A percentile compares a stretch with the other conserved stretches of the same genome.
These are phyloP conservation scores for Microcaecilia unicolor DNA, from an alignment of 2,797 vertebrate genomes.

Conservation along the genomic window DNA sequence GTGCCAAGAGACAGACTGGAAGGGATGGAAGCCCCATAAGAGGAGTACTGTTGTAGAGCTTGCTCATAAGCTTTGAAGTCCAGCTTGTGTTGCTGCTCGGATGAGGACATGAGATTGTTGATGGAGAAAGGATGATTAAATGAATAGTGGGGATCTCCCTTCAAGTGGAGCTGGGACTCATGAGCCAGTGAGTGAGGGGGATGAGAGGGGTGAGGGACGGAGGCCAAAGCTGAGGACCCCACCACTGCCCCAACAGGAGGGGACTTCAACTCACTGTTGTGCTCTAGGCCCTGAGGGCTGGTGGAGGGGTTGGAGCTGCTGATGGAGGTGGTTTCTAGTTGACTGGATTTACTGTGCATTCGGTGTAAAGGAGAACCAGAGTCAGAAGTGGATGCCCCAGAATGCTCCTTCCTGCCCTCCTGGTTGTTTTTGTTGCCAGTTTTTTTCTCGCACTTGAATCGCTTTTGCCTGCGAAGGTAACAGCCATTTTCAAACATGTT, in stretches of 20 bases:
- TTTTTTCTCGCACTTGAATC: slow-evolving; percentile 94
- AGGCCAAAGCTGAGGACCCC: slow-evolving; percentile 62
- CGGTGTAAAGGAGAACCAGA: slow-evolving; percentile 62
- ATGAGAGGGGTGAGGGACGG: slow-evolving; percentile 51
- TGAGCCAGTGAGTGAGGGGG: slow-evolving; percentile 72
- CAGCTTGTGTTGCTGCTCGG: slow-evolving; percentile 96
- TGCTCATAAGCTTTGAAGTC: slow-evolving; percentile 96
- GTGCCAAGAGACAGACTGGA: slow-evolving; percentile 61
- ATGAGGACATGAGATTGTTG: slow-evolving; percentile 95
- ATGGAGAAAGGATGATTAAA: slow-evolving; percentile 98
- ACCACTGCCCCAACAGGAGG: slow-evolving; percentile 46
- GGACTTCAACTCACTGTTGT: slow-evolving; percentile 73
- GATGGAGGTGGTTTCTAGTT: slow-evolving; percentile 65
- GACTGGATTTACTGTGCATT: slow-evolving; percentile 54
- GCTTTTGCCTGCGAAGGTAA: slow-evolving; percentile 90
- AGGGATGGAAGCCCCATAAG: slow-evolving; percentile 69
- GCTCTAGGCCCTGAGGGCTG: slow-evolving; percentile 76
- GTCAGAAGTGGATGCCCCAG: slow-evolving; percentile 33
- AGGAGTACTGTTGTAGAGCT: slow-evolving; percentile 84
- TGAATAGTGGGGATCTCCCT: slow-evolving; percentile 90
- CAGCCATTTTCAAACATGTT: slow-evolving; percentile 98
- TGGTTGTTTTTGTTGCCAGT: slow-evolving; percentile 41
- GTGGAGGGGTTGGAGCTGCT: slow-evolving; percentile 62
- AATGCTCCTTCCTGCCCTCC: slow-evolving; percentile 72
- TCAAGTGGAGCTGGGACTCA: slow-evolving; percentile 82